Percentiles rank a stretch among this genome's conserved stretches.
Evolutionary conservation across 2,113 vertebrate species (phyloP).

Genomic region (Oryzias woworae): DNA sequence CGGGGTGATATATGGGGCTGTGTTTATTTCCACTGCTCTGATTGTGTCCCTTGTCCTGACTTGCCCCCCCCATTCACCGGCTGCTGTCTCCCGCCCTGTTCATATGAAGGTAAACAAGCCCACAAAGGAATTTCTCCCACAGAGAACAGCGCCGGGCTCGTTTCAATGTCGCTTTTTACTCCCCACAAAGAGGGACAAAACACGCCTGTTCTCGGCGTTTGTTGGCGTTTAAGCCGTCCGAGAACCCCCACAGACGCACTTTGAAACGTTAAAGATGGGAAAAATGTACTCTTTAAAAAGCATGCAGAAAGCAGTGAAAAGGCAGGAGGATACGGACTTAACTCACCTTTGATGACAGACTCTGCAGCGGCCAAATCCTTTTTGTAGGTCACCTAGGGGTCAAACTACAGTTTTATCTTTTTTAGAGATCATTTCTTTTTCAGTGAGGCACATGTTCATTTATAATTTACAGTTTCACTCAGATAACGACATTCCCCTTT

Average conservation of each 20-base stretch:
- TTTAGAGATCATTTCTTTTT: not conserved
- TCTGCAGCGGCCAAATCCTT: slow-evolving; percentile 92
- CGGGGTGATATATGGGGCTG: slow-evolving; percentile 33
- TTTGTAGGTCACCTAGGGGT: slow-evolving; percentile 93
- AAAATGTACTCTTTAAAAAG: not conserved
- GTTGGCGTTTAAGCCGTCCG: slow-evolving; percentile 19
- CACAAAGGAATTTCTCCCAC: slow-evolving; percentile 32
- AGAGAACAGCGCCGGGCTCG: slow-evolving; percentile 12
- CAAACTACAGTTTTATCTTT: slow-evolving; percentile 47
- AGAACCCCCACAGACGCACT: slow-evolving; percentile 5
- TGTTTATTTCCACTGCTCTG: slow-evolving; percentile 55
- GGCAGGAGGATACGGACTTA: slow-evolving; percentile 13
- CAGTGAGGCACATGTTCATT: not conserved
- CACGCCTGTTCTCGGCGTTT: slow-evolving; percentile 1
- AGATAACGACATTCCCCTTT: too few relatives aligned
- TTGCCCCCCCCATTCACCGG: slow-evolving; percentile 54
- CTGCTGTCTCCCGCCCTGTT: slow-evolving; percentile 40
- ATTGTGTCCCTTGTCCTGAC: slow-evolving; percentile 59
- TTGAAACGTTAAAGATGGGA: slow-evolving; percentile 2
- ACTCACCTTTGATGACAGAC: slow-evolving; percentile 94
- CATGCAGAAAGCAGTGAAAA: slow-evolving; percentile 24
- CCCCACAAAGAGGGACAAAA: slow-evolving; percentile 56
- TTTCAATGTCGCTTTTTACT: slow-evolving; percentile 36
- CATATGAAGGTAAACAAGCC: slow-evolving; percentile 47
- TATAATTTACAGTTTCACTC: too few relatives aligned